Evolutionary conservation across 2,888 invertebrate genomes (phyloP), one percentile per base, ranked within the genome.

Genomic region (Calliopum simillimum): DNA sequence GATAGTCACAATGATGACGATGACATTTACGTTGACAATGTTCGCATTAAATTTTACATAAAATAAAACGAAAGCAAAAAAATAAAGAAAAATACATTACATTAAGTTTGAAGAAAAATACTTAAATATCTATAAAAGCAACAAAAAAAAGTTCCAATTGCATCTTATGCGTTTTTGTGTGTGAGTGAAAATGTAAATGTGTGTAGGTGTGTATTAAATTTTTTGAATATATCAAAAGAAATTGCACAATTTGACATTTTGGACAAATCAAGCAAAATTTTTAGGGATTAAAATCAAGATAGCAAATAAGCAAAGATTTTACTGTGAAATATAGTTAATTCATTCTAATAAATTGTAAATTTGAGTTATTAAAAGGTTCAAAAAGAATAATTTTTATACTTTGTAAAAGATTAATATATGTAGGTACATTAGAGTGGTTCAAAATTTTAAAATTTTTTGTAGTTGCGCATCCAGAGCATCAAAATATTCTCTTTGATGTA

Each of bases 21-120:
- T 21, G 64, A 71, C 65, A 53, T 61, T 71, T 33, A 59, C 62
- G 69, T 64, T 73, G 68, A 70, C 71, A 69, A 70, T 69, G 68
- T 68, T 68, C 63, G 59, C 68, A 72, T 70, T 69, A 69, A 63
- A 69, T 62, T 68, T 41, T 23, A 73, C 49, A 49, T 58, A 69
- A 53, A 65, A 63, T 53, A 33, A 65, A 66, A 70, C 53, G 19
- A 68, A 74, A 56, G 51, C 46, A 21, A 70, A n/a, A 73, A 66
- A 44, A 68, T 25, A 62, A 51, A 21, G 68, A n/a, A 73, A 66
- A 44, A 68, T 25, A 62, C 61, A 68, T 71, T 71, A 33, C 33
- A 33, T 8, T 33, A 33, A 33, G 33, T 33, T 33, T 33, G 53
- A 53, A 21, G 33, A 44, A 65, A 53, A 53, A 43, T 33, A 23